A percentile compares a stretch with the other conserved stretches of the same genome.
Conservation (phyloP, 1,140 invertebrate genomes). For the Lepidurus packardi region DNA sequence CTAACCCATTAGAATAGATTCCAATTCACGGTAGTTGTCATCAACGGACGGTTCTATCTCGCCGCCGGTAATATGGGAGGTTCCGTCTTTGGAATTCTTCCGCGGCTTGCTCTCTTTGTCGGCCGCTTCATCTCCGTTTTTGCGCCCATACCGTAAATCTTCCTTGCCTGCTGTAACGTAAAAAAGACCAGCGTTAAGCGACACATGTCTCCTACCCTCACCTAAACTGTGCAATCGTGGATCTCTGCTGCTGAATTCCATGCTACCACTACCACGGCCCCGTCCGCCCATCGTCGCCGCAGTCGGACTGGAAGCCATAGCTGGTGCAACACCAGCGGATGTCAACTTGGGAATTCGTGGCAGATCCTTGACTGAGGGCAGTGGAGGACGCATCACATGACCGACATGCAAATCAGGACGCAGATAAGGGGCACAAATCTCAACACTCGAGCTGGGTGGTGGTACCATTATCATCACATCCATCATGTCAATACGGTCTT, state of each 20-base stretch:
- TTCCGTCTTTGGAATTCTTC: not conserved
- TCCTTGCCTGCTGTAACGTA: not conserved
- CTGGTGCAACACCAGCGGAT: not conserved
- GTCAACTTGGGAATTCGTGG: constrained; percentile 29
- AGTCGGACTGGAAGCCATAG: not conserved
- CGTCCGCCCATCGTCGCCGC: not conserved
- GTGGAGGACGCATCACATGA: not conserved
- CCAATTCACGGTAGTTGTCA: not conserved
- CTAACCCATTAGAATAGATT: not conserved
- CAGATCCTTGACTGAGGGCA: constrained; percentile 22
- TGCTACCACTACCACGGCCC: constrained; percentile 25
- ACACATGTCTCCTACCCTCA: constrained; percentile 17
- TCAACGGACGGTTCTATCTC: not conserved
- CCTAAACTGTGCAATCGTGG: constrained; percentile 18
- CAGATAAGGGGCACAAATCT: not conserved
- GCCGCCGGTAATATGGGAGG: not conserved
- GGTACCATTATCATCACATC: not conserved
- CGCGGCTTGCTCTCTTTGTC: not conserved
- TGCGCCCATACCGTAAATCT: not conserved
- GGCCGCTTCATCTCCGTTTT: not conserved
- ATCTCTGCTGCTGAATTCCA: not conserved
- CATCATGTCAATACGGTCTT: constrained; percentile 15
- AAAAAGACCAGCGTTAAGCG: not conserved
- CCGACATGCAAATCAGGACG: constrained; percentile 1
- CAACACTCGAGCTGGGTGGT: not conserved